These are phyloP conservation scores for Caenorhabditis becei DNA, from an alignment of 2,888 invertebrate species.

Conservation along the genomic window DNA sequence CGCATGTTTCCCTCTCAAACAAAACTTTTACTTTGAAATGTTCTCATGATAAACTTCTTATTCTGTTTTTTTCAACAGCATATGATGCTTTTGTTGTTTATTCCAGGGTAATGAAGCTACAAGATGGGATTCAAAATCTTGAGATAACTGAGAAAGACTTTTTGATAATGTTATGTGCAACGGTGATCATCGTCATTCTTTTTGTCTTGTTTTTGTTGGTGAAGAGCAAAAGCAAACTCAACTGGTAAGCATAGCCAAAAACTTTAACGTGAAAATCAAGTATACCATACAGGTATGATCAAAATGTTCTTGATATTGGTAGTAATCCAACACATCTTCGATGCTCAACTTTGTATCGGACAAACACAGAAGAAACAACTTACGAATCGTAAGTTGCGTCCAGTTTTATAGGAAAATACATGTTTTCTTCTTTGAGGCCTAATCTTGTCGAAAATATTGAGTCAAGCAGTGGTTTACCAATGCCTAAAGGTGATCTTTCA, in stretches of 20 bases:
- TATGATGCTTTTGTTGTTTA: neutral
- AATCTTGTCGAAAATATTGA: slow-evolving; percentile 14
- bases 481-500: slow-evolving; percentile 64
- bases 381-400: slow-evolving; percentile 10
- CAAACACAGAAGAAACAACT: slow-evolving; percentile 76
- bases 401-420: too few relatives aligned
- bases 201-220: slow-evolving; percentile 50
- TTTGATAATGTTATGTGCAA: slow-evolving; percentile 45
- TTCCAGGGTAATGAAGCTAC: slow-evolving; percentile 52
- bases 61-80: neutral
- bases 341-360: slow-evolving; percentile 73
- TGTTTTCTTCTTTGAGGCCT: too few relatives aligned
- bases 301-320: slow-evolving; percentile 76
- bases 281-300: slow-evolving; percentile 70
- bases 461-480: neutral
- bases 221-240: slow-evolving; percentile 53
- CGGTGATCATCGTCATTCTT: slow-evolving; percentile 56
- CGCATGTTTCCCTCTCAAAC: too few relatives aligned
- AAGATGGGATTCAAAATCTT: slow-evolving; percentile 34
- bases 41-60: neutral
- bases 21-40: too few relatives aligned
- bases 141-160: slow-evolving; percentile 36
- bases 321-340: slow-evolving; percentile 70
- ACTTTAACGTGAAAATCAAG: slow-evolving; percentile 14
- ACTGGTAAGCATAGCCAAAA: slow-evolving; percentile 52